phyloP scores from a whole-genome alignment of 2,888 invertebrate species.

The Melanchra persicariae region DNA sequence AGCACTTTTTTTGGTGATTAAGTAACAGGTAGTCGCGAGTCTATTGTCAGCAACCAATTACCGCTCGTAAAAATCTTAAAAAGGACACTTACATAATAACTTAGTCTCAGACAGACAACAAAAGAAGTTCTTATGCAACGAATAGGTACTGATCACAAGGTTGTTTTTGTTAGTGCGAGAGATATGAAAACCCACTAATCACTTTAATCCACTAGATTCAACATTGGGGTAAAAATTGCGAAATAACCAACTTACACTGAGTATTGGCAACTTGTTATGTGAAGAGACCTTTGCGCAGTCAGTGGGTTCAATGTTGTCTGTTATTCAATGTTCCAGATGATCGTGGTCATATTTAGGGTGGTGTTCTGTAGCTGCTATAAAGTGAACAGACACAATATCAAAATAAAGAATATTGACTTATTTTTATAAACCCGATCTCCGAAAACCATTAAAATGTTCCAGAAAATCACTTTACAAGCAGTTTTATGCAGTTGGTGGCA shows the following conservation, averaged over 20 bases:
- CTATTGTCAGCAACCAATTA: slow-evolving; percentile 47
- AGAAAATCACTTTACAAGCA: too few relatives aligned
- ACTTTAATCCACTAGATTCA: neutral
- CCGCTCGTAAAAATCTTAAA: slow-evolving; percentile 32
- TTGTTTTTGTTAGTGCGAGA: neutral
- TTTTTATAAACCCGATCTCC: too few relatives aligned
- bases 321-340: too few relatives aligned
- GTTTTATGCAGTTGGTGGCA: too few relatives aligned
- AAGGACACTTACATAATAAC: slow-evolving; percentile 21
- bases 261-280: neutral
- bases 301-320: too few relatives aligned
- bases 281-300: too few relatives aligned
- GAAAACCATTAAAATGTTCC: too few relatives aligned
- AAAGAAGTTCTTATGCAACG: slow-evolving; percentile 36
- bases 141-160: slow-evolving; percentile 8
- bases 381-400: too few relatives aligned
- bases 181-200: neutral
- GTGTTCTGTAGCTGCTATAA: too few relatives aligned
- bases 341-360: too few relatives aligned
- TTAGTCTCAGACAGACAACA: slow-evolving; percentile 14
- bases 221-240: neutral
- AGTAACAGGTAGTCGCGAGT: slow-evolving; percentile 51
- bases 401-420: too few relatives aligned
- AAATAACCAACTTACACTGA: neutral
- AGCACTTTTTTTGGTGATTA: slow-evolving; percentile 42